Percentiles rank a stretch among this genome's conserved stretches.
phyloP scores from a whole-genome alignment of 2,797 vertebrate genomes.

The Ateles fusciceps region DNA sequence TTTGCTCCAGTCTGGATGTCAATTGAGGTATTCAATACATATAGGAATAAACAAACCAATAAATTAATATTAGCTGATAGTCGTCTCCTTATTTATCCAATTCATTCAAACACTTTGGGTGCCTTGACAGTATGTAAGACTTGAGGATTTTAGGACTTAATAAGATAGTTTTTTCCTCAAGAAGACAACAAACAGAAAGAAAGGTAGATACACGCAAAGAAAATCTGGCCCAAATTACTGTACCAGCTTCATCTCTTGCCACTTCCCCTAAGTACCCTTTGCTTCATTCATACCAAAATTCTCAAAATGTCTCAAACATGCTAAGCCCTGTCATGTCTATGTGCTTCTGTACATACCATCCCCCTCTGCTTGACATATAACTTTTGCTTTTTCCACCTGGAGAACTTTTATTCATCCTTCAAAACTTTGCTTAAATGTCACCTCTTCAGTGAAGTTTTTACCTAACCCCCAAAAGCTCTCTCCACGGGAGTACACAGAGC shows the following conservation, averaged over 20 bases:
- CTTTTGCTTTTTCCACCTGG: not conserved
- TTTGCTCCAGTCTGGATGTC: constrained; percentile 7
- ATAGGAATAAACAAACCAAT: constrained; percentile 20
- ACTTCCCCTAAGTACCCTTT: not conserved
- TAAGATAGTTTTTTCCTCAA: constrained; percentile 21
- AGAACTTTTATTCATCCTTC: constrained; percentile 19
- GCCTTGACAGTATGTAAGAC: not conserved
- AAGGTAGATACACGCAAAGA: not conserved
- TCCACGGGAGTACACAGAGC: not conserved
- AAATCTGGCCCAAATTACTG: not conserved
- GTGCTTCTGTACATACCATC: not conserved
- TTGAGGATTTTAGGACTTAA: not conserved
- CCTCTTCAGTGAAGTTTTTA: not conserved
- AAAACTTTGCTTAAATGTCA: not conserved
- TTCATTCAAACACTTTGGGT: constrained; percentile 48
- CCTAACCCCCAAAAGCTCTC: not conserved
- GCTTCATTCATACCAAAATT: not conserved
- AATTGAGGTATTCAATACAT: not conserved
- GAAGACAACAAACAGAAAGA: not conserved
- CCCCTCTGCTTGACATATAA: not conserved
- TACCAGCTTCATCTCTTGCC: not conserved
- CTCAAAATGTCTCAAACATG: constrained; percentile 11
- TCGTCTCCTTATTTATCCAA: constrained; percentile 32
- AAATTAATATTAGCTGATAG: constrained; percentile 37
- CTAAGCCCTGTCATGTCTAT: not conserved